Evolutionary conservation across 1,140 invertebrate species (phyloP), one percentile per base, ranked within the genome.

Genomic region (Aricia agestis): DNA sequence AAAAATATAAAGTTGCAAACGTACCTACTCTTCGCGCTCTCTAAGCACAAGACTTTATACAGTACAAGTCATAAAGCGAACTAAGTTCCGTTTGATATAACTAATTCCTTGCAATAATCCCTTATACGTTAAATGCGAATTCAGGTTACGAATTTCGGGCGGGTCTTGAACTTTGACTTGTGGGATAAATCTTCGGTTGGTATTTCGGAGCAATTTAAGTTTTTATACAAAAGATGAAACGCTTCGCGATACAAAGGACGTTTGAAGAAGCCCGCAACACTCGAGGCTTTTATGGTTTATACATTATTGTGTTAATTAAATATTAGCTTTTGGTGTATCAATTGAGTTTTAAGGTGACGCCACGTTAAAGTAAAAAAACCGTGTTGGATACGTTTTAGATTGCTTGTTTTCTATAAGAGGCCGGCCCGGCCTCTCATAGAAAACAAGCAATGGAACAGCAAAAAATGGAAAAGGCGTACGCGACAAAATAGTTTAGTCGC

Each of bases 211-310:
- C 79, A 86, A 86, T 87, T 85, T 80, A 84, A 86, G 80, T 84
- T 86, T 82, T 77, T 78, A 84, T 84, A 80, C 77, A 76, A 67
- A 76, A 72, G 74, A 79, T 75, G 71, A 76, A 79, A 75, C 79
- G 78, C 72, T 67, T 80, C 75, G 75, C 77, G 73, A 84, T 82
- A 82, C 82, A 84, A 86, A 86, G 83, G 82, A 81, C 75, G 75
- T 82, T 77, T 74, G 75, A 74, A 78, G 76, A 66, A 78, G 71
- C 75, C 72, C 68, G 68, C 69, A 74, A 81, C 76, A 77, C 45
- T 52, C 45, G 45, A 79, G 71, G 74, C 70, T 15, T 52, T 52
- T 71, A 71, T 71, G 71, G 7, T 52, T 52, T 52, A 52, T 52
- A 52, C 45, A 52, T 52, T 36, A 36, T 36, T 52, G 45, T 52